Percentiles rank a stretch among this genome's conserved stretches.
These are phyloP conservation scores for Malacosoma neustria DNA, from an alignment of 2,888 invertebrate genomes.

Conservation along the genomic window DNA sequence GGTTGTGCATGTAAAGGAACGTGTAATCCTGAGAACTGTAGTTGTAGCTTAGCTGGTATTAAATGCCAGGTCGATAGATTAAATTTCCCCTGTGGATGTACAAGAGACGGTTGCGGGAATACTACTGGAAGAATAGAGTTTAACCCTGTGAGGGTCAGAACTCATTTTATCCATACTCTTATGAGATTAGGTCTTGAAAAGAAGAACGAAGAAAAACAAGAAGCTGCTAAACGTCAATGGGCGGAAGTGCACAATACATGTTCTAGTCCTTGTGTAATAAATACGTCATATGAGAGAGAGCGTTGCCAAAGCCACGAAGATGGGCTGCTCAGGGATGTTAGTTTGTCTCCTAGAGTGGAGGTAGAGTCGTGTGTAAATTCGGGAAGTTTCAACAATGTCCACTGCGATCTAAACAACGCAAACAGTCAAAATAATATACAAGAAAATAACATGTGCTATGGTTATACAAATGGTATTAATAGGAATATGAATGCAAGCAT, in stretches of 20 bases:
- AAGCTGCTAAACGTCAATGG: constrained; percentile 65
- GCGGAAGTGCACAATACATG: constrained; percentile 45
- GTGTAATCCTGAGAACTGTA: constrained; percentile 96
- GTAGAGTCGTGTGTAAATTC: constrained; percentile 79
- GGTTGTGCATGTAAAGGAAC: constrained; percentile 94
- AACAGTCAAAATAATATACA: constrained; percentile 25
- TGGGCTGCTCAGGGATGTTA: constrained; percentile 68
- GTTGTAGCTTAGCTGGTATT: constrained; percentile 95
- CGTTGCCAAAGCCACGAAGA: constrained; percentile 49
- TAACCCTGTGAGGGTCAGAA: constrained; percentile 94
- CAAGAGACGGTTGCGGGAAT: constrained; percentile 95
- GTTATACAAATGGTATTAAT: constrained; percentile 55
- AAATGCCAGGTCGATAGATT: constrained; percentile 98
- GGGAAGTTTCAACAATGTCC: constrained; percentile 80
- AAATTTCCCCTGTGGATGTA: constrained; percentile 97
- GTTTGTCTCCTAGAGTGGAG: constrained; percentile 71
- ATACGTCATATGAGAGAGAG: constrained; percentile 50
- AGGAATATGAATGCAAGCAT: constrained; percentile 36
- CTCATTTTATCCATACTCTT: constrained; percentile 97
- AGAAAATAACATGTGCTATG: constrained; percentile 30
- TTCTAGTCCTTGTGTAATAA: constrained; percentile 40
- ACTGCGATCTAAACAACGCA: constrained; percentile 72
- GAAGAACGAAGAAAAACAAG: constrained; percentile 79
- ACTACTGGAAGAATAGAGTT: constrained; percentile 95
- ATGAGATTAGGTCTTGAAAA: constrained; percentile 94